Percentiles rank a stretch among this genome's conserved stretches.
These are phyloP conservation scores for Stenurella melanura DNA, from an alignment of 2,888 invertebrate species.

Conservation along the genomic window DNA sequence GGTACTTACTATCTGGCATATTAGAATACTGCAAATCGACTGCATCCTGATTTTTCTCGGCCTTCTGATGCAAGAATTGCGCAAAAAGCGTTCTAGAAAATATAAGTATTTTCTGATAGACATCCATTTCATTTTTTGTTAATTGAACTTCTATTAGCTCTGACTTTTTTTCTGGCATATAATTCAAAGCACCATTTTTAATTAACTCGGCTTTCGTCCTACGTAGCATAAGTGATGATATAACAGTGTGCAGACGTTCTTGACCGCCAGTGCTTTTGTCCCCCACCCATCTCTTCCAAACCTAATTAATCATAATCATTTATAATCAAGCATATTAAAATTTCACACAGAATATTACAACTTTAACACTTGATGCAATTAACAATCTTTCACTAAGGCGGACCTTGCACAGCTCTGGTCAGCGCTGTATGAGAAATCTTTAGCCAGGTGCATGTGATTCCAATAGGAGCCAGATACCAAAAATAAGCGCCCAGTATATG, in stretches of 20 bases:
- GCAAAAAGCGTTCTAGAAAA: slow-evolving; percentile 86
- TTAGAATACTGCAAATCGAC: slow-evolving; percentile 34
- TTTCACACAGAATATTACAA: too few relatives aligned
- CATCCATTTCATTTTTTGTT: slow-evolving; percentile 81
- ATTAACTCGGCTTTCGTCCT: slow-evolving; percentile 90
- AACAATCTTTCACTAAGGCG: too few relatives aligned
- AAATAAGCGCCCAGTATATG: too few relatives aligned
- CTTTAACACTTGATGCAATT: too few relatives aligned
- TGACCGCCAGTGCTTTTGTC: slow-evolving; percentile 86
- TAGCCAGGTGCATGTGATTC: too few relatives aligned
- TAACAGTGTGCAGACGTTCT: slow-evolving; percentile 88
- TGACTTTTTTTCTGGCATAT: slow-evolving; percentile 78
- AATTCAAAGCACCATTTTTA: slow-evolving; percentile 77
- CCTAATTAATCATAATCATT: slow-evolving; percentile 23
- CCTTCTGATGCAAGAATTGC: slow-evolving; percentile 84
- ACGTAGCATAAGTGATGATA: slow-evolving; percentile 89
- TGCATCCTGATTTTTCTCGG: slow-evolving; percentile 77
- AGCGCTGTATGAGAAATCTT: too few relatives aligned
- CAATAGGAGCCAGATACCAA: too few relatives aligned
- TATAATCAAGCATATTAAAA: neutral
- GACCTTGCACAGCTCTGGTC: too few relatives aligned
- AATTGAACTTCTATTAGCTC: slow-evolving; percentile 79
- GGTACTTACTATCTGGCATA: slow-evolving; percentile 16
- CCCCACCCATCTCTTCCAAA: slow-evolving; percentile 90
- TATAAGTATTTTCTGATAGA: slow-evolving; percentile 85